These are phyloP conservation scores for Aulostomus chinensis DNA, from an alignment of 2,797 vertebrate genomes.

Conservation along the genomic window DNA sequence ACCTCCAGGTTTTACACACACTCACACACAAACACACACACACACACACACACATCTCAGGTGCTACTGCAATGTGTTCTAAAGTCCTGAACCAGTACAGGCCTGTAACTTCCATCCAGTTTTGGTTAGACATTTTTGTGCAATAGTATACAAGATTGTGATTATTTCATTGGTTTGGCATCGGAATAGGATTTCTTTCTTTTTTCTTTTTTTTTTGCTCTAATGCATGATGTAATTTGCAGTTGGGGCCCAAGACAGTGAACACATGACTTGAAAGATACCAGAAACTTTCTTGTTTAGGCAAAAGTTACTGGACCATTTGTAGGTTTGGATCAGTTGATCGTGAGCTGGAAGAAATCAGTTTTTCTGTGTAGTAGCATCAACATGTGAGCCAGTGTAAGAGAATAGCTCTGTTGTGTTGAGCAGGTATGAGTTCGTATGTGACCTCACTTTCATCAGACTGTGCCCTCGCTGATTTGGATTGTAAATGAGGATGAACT, in stretches of 20 bases:
- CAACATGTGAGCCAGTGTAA: slow-evolving; percentile 18
- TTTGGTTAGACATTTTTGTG: slow-evolving; percentile 30
- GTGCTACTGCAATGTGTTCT: neutral
- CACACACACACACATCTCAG: slow-evolving; percentile 10
- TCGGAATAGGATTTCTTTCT: slow-evolving; percentile 42
- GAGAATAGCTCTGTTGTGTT: slow-evolving; percentile 58
- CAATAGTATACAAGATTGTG: slow-evolving; percentile 21
- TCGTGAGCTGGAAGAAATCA: neutral
- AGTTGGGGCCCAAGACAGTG: slow-evolving; percentile 13
- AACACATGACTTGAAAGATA: slow-evolving; percentile 22
- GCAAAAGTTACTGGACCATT: slow-evolving; percentile 12
- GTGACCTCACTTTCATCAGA: slow-evolving; percentile 51
- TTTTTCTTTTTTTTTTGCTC: no score
- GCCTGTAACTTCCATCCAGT: slow-evolving; percentile 9
- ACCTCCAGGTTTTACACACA: slow-evolving; percentile 27
- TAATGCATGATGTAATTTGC: slow-evolving; percentile 29
- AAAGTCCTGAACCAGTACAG: neutral
- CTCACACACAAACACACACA: slow-evolving; percentile 23
- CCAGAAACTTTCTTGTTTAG: neutral
- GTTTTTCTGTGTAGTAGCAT: slow-evolving; percentile 10
- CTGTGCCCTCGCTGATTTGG: slow-evolving; percentile 75
- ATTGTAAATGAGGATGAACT: slow-evolving; percentile 76
- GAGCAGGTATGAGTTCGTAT: slow-evolving; percentile 62
- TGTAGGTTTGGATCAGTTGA: slow-evolving; percentile 13
- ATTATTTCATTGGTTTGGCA: slow-evolving; percentile 43